Base-by-base conservation (phyloP, 1,140 invertebrate species). In the Lasioglossum baleicum region DNA sequence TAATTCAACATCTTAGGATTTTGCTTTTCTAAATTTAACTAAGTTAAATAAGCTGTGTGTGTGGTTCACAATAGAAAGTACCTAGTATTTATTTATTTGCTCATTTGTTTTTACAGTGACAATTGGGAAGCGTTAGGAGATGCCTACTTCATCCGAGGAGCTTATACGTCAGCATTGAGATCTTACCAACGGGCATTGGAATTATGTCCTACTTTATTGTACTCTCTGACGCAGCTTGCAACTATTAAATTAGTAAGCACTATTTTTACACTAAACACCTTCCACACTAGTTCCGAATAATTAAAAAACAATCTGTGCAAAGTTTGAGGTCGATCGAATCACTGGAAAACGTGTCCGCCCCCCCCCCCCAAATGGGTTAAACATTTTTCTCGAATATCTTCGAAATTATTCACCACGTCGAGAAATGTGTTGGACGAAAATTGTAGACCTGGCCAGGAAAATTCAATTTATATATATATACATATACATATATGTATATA, bases 91-190 rank as follows among this genome's bases (percentile, higher is more conserved):
- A n/a, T 67, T 67, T 67, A 67, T n/a, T 56, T 51, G 58, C n/a
- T 26, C 65, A 7, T 26, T 2, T 17, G 3, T 68, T 56, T 84
- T 85, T 91, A 76, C 78, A 96, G 95, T 71, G 93, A 95, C 83
- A 94, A 96, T 83, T 98, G 97, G 96, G 97, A 98, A 93, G 96
- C 96, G 82, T 93, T 98, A 87, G 98, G 95, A 53, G 98, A 98
- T 93, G 97, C 97, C 3, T 98, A 98, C 92, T 94, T 96, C 80
- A 94, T 94, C 13, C 93, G 97, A 83, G 97, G 97, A 7, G 97
- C 97, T 26, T 96, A 96, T 87, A 96, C 95, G 53, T 97, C 98
- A 15, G 96, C 97, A 20, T 92, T 97, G 74, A 97, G 97, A 90
- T 97, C 97, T 22, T 99, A 97, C 92, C 95, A 96, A 73, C 96